Percentiles rank a stretch among this genome's conserved stretches.
Evolutionary conservation across 2,113 vertebrate genomes (phyloP).

Genomic region (Psilopogon haemacephalus): DNA sequence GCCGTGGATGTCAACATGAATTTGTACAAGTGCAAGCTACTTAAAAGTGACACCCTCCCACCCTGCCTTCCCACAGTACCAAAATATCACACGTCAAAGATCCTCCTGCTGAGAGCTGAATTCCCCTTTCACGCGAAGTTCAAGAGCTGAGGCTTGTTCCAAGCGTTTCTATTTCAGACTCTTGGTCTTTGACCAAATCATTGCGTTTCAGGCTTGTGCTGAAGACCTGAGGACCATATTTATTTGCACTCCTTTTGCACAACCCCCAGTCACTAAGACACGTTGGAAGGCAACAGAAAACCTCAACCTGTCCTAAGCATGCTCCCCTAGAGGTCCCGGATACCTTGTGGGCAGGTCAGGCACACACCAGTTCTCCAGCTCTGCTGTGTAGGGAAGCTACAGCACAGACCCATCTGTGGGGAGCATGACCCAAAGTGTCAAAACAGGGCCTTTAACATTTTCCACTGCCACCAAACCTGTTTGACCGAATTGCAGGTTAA

Average conservation of each 20-base stretch:
- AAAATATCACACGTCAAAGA: conserved; percentile 41
- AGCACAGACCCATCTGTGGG: conserved; percentile 10
- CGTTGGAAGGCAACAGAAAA: neutral
- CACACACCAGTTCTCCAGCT: neutral
- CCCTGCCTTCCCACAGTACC: neutral
- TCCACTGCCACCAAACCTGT: conserved; percentile 73
- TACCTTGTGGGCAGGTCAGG: neutral
- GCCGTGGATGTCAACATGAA: neutral
- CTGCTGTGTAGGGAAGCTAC: neutral
- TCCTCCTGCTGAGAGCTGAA: conserved; percentile 42
- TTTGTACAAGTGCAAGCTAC: neutral
- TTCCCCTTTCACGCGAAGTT: conserved; percentile 11
- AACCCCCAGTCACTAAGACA: neutral
- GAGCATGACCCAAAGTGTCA: conserved; percentile 53
- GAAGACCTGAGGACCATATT: conserved; percentile 20
- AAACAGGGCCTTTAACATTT: conserved; percentile 64
- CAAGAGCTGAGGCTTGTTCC: conserved; percentile 14
- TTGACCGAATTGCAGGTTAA: conserved; percentile 72
- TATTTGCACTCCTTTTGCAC: neutral
- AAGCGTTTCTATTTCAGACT: conserved; percentile 44
- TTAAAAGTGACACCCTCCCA: neutral
- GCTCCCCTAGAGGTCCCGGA: neutral
- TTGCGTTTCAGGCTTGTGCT: neutral
- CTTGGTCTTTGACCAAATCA: conserved; percentile 53
- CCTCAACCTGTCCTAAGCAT: neutral